Evolutionary conservation across 2,888 invertebrate genomes (phyloP).

Genomic region (Dryococelus australis): DNA sequence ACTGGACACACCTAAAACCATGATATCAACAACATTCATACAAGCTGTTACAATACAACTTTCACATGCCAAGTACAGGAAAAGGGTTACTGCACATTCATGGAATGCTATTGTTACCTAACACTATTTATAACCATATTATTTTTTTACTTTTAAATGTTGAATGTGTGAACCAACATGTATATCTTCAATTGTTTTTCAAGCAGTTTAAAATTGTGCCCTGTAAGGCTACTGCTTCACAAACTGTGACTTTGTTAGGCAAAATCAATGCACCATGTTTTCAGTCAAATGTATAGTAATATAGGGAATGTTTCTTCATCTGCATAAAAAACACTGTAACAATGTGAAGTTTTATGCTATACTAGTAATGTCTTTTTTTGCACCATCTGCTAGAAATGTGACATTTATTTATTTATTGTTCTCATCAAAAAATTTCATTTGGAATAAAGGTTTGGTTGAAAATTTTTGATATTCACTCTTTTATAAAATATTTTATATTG

Average conservation of each 20-base stretch:
- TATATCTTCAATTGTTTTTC: not conserved
- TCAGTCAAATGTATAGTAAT: not conserved
- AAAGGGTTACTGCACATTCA: not conserved
- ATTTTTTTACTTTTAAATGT: not conserved
- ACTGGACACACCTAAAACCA: not conserved
- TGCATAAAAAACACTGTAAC: not conserved
- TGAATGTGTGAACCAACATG: not conserved
- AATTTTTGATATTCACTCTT: too few relatives aligned
- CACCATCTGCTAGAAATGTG: not conserved
- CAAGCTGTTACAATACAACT: not conserved
- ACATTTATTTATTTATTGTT: not conserved
- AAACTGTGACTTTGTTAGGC: not conserved
- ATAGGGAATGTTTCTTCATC: not conserved
- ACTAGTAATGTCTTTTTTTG: not conserved
- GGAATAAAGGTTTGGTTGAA: too few relatives aligned
- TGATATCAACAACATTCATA: not conserved
- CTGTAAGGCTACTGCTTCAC: constrained; percentile 3
- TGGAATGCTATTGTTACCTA: constrained; percentile 7
- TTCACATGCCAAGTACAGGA: not conserved
- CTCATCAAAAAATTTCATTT: too few relatives aligned
- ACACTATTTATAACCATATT: not conserved
- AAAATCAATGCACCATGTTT: not conserved
- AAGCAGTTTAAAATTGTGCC: not conserved
- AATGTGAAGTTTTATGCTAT: not conserved
- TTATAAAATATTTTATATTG: too few relatives aligned